phyloP scores from a whole-genome alignment of 2,888 invertebrate genomes.

The Luperina testacea region DNA sequence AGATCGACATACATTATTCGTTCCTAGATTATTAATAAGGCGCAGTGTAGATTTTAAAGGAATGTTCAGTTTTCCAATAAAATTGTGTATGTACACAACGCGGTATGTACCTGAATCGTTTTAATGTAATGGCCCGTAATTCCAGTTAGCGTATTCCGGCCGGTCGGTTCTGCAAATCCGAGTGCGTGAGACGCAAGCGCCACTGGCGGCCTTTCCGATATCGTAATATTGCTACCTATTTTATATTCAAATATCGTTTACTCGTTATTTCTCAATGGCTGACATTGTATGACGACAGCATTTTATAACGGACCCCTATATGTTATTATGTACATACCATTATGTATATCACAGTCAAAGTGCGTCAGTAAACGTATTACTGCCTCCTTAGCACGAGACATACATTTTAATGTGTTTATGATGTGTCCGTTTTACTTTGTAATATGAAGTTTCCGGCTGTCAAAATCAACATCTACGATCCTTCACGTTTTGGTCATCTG shows the following conservation, averaged over 20 bases:
- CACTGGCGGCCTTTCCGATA: conserved; percentile 80
- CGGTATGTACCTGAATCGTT: conserved; percentile 78
- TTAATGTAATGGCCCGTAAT: conserved; percentile 83
- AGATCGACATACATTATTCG: conserved; percentile 54
- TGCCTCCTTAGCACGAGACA: conserved; percentile 67
- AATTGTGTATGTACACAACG: conserved; percentile 67
- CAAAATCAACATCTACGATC: conserved; percentile 55
- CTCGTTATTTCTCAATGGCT: conserved; percentile 84
- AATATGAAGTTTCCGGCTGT: conserved; percentile 67
- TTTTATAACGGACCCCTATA: conserved; percentile 82
- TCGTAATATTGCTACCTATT: conserved; percentile 82
- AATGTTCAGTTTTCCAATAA: conserved; percentile 67
- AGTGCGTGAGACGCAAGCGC: conserved; percentile 83
- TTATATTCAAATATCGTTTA: conserved; percentile 85
- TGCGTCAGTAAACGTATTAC: conserved; percentile 75
- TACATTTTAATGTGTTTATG: conserved; percentile 70
- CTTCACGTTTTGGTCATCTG: conserved; percentile 49
- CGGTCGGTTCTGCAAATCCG: conserved; percentile 79
- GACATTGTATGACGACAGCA: conserved; percentile 81
- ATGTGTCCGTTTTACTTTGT: conserved; percentile 62
- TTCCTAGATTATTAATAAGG: conserved; percentile 58
- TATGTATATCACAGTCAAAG: conserved; percentile 75
- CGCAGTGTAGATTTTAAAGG: conserved; percentile 56
- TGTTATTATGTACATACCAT: conserved; percentile 80
- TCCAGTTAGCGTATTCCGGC: conserved; percentile 82